Conservation (phyloP, 1,140 invertebrate genomes). For the Tetragonula clypearis region DNA sequence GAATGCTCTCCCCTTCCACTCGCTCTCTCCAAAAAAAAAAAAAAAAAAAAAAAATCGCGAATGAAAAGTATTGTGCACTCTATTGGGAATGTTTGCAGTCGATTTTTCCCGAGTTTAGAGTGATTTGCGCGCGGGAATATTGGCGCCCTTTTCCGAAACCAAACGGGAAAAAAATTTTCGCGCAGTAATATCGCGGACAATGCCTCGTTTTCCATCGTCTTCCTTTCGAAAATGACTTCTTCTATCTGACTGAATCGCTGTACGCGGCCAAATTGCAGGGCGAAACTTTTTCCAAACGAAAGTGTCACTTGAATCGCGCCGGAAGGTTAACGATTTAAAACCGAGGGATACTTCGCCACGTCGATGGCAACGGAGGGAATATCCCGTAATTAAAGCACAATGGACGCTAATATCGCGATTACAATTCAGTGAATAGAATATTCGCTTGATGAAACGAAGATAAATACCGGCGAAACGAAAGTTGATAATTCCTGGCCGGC, state of each 20-base stretch:
- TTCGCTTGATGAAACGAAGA: conserved; percentile 12
- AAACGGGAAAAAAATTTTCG: neutral
- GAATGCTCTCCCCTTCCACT: neutral
- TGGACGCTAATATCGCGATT: neutral
- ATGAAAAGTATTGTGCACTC: neutral
- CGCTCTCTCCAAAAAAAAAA: no score
- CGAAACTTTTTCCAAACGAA: no score
- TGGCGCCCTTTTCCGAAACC: neutral
- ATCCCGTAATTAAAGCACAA: neutral
- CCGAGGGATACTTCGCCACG: neutral
- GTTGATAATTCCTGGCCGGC: neutral
- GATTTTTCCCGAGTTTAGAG: neutral
- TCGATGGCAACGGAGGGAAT: neutral
- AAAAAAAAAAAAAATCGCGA: neutral
- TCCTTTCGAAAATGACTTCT: neutral
- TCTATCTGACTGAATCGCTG: neutral
- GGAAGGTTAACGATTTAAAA: neutral
- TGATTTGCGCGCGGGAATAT: neutral
- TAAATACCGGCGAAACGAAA: neutral
- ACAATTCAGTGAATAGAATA: neutral
- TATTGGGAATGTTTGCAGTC: neutral
- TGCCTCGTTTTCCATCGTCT: neutral
- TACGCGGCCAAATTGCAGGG: no score
- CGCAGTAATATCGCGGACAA: neutral
- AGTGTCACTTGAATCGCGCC: no score